Conservation (phyloP, 2,113 vertebrate species). For the Struthio camelus region DNA sequence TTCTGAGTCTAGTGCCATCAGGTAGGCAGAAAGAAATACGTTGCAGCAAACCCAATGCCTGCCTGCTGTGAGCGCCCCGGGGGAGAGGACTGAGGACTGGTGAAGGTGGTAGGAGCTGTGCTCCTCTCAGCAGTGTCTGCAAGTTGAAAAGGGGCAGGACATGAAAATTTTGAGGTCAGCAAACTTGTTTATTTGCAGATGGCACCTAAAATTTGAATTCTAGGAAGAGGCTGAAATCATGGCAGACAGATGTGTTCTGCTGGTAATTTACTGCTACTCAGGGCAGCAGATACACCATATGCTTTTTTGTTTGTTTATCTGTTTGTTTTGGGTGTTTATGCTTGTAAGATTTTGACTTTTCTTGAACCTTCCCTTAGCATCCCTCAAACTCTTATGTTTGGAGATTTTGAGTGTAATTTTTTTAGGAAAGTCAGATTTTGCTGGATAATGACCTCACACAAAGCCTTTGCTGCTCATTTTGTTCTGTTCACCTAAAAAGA, state of each 20-base stretch:
- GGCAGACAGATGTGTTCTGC: background rate
- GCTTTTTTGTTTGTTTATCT: background rate
- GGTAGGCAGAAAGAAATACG: background rate
- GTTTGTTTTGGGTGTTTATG: background rate
- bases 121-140: background rate
- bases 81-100: background rate
- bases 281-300: background rate
- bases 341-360: background rate
- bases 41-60: background rate
- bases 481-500: background rate
- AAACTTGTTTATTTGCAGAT: background rate
- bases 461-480: conserved; percentile 5
- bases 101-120: background rate
- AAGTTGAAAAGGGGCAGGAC: background rate
- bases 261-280: background rate
- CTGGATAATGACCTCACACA: background rate
- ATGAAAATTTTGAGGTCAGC: background rate
- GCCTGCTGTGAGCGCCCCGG: background rate
- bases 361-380: background rate
- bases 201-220: background rate
- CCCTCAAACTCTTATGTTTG: background rate
- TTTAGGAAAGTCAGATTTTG: background rate
- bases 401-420: background rate
- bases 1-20: background rate
- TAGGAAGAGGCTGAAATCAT: background rate